phyloP scores from a whole-genome alignment of 1,140 invertebrate species.

The Pseudomyrmex dendroicus region DNA sequence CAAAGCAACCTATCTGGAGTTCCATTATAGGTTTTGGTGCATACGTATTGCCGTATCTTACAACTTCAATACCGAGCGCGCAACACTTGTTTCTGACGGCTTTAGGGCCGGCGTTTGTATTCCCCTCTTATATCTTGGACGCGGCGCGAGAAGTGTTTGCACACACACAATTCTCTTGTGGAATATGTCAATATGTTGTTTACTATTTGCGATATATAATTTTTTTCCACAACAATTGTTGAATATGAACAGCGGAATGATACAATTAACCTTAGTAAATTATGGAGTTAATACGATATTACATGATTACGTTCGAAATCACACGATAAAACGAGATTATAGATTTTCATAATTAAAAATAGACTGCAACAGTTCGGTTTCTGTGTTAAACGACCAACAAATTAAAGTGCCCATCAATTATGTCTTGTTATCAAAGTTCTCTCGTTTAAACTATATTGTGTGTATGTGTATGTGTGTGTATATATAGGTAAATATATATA shows the following conservation, averaged over 20 bases:
- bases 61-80: constrained; percentile 68
- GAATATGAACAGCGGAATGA: not conserved
- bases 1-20: constrained; percentile 64
- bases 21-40: constrained; percentile 70
- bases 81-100: constrained; percentile 71
- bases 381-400: not conserved
- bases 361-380: not conserved
- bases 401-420: not conserved
- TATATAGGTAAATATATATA: not conserved
- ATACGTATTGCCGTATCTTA: constrained; percentile 69
- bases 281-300: not conserved
- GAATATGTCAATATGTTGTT: constrained; percentile 15
- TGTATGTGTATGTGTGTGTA: not conserved
- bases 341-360: not conserved
- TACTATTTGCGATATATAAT: no score
- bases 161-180: not conserved
- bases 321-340: not conserved
- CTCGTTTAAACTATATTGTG: not conserved
- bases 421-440: not conserved
- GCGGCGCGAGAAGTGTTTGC: constrained; percentile 2
- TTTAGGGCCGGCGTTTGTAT: constrained; percentile 69
- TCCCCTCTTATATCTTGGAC: constrained; percentile 40
- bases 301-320: not conserved
- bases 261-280: not conserved
- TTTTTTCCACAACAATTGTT: not conserved